Conservation (phyloP, 2,113 vertebrate genomes). For the Alosa alosa region DNA sequence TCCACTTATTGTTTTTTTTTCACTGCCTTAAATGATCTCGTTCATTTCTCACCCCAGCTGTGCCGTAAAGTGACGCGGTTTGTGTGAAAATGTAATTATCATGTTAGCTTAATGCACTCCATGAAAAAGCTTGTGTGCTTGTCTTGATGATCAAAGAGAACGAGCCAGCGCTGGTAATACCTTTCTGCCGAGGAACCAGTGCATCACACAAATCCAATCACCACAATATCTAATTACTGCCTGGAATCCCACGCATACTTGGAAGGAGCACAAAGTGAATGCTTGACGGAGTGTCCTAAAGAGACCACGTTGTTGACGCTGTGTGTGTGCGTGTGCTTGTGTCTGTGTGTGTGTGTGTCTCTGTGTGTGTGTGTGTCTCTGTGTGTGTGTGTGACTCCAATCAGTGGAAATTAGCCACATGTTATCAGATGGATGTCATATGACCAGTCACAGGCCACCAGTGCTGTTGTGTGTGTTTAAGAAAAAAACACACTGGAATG, state of each 20-base stretch:
- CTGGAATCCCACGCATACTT: constrained; percentile 54
- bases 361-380: constrained; percentile 3
- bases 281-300: constrained; percentile 25
- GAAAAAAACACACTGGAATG: constrained; percentile 38
- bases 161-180: constrained; percentile 40
- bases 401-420: constrained; percentile 38
- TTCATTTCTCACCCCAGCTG: constrained; percentile 62
- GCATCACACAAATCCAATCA: constrained; percentile 64
- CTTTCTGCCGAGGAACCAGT: constrained; percentile 53
- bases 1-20: not conserved
- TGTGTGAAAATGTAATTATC: constrained; percentile 69
- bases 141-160: constrained; percentile 68
- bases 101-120: constrained; percentile 64
- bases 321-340: not conserved
- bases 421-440: constrained; percentile 28
- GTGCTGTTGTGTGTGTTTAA: not conserved
- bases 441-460: constrained; percentile 28
- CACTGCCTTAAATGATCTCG: constrained; percentile 57
- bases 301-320: constrained; percentile 21
- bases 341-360: not conserved
- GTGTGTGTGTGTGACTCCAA: constrained; percentile 32
- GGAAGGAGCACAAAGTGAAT: constrained; percentile 56
- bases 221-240: constrained; percentile 59
- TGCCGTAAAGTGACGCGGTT: constrained; percentile 61
- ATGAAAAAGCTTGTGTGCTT: constrained; percentile 60